Evolutionary conservation across 2,888 invertebrate genomes (phyloP), one percentile per base, ranked within the genome.

Genomic region (Hemithea aestivaria): DNA sequence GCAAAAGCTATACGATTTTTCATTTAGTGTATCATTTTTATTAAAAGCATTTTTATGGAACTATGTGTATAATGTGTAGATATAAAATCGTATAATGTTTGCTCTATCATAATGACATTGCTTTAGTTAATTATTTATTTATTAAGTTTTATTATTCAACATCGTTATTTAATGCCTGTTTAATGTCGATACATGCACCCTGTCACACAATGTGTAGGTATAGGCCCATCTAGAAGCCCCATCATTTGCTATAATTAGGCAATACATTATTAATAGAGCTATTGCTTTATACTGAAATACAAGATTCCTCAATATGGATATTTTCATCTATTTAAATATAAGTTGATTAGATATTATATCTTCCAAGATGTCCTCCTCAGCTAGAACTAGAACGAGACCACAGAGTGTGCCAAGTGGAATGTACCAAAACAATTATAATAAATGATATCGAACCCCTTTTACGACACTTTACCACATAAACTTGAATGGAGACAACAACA

Each of bases 361-460:
- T 30, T 33, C 43, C 59, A 61, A 62, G 60, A 51, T 58, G 66
- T 62, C 65, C 66, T 57, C 67, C 62, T 56, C 53, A 64, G 66
- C 61, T 63, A 40, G 40, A 41, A 41, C 48, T 45, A 48, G 37
- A 68, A 69, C 67, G 67, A 67, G 70, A 77, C 67, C 84, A 84
- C 84, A 84, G 66, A 82, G 83, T 84, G 85, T 85, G 84, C 72
- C 82, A 82, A 84, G 82, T 77, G 76, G 73, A 70, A 77, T 80
- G 81, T 81, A 80, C 79, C 82, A 75, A 72, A 68, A 69, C 74
- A 73, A n/a, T n/a, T n/a, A n/a, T n/a, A n/a, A n/a, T n/a, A n/a
- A 64, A 70, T 67, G 68, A 63, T 63, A 68, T 67, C 56, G 59
- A 60, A 63, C 59, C 58, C 58, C 61, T 63, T 65, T 66, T 58